Evolutionary conservation across 2,113 vertebrate genomes (phyloP), one percentile per base, ranked within the genome.

Genomic region (Variabilichromis moorii): DNA sequence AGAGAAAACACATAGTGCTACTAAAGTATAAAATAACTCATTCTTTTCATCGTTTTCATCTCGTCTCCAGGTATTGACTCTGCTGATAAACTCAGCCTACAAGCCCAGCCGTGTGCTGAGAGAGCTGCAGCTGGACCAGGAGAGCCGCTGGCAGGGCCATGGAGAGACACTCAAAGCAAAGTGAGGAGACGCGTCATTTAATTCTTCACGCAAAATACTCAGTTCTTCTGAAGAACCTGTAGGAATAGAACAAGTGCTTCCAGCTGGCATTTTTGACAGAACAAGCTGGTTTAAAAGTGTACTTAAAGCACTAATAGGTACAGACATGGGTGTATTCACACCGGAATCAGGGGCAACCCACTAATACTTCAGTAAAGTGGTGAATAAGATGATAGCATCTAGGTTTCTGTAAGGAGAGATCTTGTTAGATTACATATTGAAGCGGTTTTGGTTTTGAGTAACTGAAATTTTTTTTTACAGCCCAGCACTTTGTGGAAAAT

Each of bases 91-190:
- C 40, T 98, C 99, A 0, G 99, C 98, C 40, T 99, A 99, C 94
- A 99, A 99, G 90, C 99, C 99, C 21, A 99, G 99, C 86, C 98
- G 98, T 31, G 98, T 99, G 88, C 96, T 99, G 92, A 94, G 98
- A 53, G 99, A 99, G 92, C 97, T 99, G 92, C 98, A 99, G 95
- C 93, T 99, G 95, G 98, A 99, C 93, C 98, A 98, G 90, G 98
- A 99, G 91, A 97, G 97, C 88, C 97, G 97, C 3, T 99, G 98
- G 97, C 98, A 98, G 28, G 98, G 98, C 80, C 97, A 98, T 66
- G 97, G 98, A 88, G 99, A 99, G 96, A 98, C 97, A 55, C 97
- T 99, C 37, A 99, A 99, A 97, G 99, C 98, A 94, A 99, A 99
- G 99, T 99, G 95, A 98, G 97, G 33, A 51, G 76, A 93, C 84